phyloP scores from a whole-genome alignment of 1,140 invertebrate species.

The Aradophagus sp. region DNA sequence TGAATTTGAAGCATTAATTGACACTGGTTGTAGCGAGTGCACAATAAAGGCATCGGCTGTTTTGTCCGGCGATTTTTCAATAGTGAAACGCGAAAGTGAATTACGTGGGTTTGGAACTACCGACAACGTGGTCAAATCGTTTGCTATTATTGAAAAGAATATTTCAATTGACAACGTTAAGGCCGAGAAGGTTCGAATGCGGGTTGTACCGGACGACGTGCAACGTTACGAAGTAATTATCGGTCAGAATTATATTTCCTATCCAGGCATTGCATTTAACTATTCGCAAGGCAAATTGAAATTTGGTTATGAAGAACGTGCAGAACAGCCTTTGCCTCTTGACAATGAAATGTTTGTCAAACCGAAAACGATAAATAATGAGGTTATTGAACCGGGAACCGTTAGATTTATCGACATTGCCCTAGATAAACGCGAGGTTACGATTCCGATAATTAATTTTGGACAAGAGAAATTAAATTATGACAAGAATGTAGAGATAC shows the following conservation, averaged over 20 bases:
- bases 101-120: slow-evolving; percentile 15
- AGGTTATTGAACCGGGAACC: slow-evolving; percentile 1
- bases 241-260: no score
- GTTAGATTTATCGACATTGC: slow-evolving; percentile 21
- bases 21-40: slow-evolving; percentile 24
- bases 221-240: background rate
- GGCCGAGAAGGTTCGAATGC: background rate
- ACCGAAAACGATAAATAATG: background rate
- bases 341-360: slow-evolving; percentile 3
- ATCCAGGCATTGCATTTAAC: slow-evolving; percentile 8
- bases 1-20: slow-evolving; percentile 12
- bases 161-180: slow-evolving; percentile 7
- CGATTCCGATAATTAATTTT: slow-evolving; percentile 15
- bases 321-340: background rate
- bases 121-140: slow-evolving; percentile 13
- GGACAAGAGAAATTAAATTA: background rate
- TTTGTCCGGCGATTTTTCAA: slow-evolving; percentile 5
- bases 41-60: slow-evolving; percentile 30
- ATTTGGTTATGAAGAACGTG: slow-evolving; percentile 8
- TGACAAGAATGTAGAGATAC: background rate
- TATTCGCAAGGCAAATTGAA: background rate
- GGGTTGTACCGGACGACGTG: slow-evolving; percentile 34
- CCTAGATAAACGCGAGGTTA: slow-evolving; percentile 1
- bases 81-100: slow-evolving; percentile 8
- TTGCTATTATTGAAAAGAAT: slow-evolving; percentile 11